Base-by-base conservation (phyloP, 2,797 vertebrate genomes). In the Silurus lanzhouensis region DNA sequence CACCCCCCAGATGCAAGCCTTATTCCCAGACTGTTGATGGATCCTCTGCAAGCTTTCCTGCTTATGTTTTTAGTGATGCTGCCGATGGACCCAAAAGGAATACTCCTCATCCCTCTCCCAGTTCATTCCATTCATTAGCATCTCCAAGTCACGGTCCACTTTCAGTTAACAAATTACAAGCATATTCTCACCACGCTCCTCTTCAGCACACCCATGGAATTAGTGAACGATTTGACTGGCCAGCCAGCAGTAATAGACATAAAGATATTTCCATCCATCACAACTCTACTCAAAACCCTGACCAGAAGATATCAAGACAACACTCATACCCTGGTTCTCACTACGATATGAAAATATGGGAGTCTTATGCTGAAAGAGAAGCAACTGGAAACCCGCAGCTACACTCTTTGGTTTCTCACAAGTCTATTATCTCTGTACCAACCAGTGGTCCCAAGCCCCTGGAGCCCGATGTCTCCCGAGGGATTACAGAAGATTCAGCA, bases 261-360 rank as follows among this genome's bases (percentile, higher is more conserved):
- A 95, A 95, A 89, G 95, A 95, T 82, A 88, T 95, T 88, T 90
- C 95, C 84, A 89, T 93, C 84, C 92, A 92, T 71, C 83, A 87
- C 89, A 86, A 80, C 60, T 46, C 86, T 74, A 20, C 27, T 52
- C 87, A 87, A 72, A 89, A 67, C 17, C 27, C 91, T 7, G 94
- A 95, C 66, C 94, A 93, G 81, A 94, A 94, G 52, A 14, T 90
- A 19, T 71, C 87, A 82, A 94, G 94, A 90, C 68, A 90, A 1
- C 89, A 92, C 0, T 94, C 93, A 85, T 94, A 94, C 88, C 93
- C 93, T 72, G 90, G 91, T 22, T 55, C 93, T 55, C 94, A 90
- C 83, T 95, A 93, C 86, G 94, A 96, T 66, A 89, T 95, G 76
- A 96, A 96, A 90, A 93, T 95, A 89, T 96, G 94, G 94, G 94